Percentiles rank a stretch among this genome's conserved stretches.
Evolutionary conservation across 2,888 invertebrate species (phyloP).

Genomic region (Eilema griseolum): DNA sequence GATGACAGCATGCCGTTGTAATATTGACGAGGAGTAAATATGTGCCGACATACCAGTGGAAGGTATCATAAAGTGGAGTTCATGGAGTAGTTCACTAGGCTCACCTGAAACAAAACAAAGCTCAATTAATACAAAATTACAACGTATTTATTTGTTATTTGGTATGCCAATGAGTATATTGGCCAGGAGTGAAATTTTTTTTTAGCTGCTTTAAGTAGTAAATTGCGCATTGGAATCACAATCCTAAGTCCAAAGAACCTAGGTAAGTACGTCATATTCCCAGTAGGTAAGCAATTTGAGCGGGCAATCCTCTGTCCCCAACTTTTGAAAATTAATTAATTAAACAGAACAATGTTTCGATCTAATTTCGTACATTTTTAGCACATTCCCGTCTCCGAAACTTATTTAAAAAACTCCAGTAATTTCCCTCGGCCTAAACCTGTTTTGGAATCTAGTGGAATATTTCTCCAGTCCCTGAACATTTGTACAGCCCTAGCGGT

Average conservation of each 20-base stretch:
- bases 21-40: too few species aligned
- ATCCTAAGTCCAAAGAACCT: neutral
- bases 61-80: neutral
- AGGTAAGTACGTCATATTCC: neutral
- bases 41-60: neutral
- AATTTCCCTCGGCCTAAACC: neutral
- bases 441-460: neutral
- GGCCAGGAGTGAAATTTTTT: too few species aligned
- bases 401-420: neutral
- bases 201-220: too few species aligned
- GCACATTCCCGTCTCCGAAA: neutral
- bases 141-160: too few species aligned
- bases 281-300: neutral
- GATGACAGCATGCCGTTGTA: too few species aligned
- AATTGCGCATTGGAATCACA: neutral
- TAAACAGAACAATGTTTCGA: neutral
- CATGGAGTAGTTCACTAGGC: neutral
- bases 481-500: neutral
- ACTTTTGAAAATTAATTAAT: neutral
- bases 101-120: constrained; percentile 5
- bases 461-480: constrained; percentile 5
- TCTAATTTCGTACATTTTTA: constrained; percentile 3
- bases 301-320: neutral
- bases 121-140: neutral
- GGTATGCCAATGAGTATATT: too few species aligned